Evolutionary conservation across 1,140 invertebrate species (phyloP).

Genomic region (Paraescarpia echinospica): DNA sequence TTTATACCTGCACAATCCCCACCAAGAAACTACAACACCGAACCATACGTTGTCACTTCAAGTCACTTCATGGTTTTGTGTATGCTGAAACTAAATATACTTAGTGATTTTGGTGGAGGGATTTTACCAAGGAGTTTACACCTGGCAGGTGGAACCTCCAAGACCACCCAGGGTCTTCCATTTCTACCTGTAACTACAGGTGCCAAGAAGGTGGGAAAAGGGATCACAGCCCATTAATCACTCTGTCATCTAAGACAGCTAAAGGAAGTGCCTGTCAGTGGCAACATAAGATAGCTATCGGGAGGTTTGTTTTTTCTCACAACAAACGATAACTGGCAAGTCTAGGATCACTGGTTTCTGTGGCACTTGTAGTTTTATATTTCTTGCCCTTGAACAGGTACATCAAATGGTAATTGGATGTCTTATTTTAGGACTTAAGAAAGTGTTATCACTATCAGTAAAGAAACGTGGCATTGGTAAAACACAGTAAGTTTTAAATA

Average conservation of each 20-base stretch:
- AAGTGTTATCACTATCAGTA: not conserved
- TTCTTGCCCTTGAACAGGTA: not conserved
- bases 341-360: not conserved
- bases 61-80: not conserved
- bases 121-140: not conserved
- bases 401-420: not conserved
- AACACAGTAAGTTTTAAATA: too few species aligned
- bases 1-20: not conserved
- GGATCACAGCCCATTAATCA: not conserved
- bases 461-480: too few species aligned
- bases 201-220: not conserved
- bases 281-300: not conserved
- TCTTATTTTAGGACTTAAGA: not conserved
- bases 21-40: not conserved
- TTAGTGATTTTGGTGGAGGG: not conserved
- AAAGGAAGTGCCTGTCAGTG: not conserved
- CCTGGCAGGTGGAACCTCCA: not conserved
- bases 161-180: not conserved
- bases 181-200: not conserved
- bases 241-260: not conserved
- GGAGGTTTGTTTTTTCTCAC: not conserved
- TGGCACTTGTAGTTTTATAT: not conserved
- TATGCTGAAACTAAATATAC: not conserved
- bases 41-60: not conserved
- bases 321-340: not conserved